Conservation (phyloP, 2,888 invertebrate genomes). For the Drosophila formosana region DNA sequence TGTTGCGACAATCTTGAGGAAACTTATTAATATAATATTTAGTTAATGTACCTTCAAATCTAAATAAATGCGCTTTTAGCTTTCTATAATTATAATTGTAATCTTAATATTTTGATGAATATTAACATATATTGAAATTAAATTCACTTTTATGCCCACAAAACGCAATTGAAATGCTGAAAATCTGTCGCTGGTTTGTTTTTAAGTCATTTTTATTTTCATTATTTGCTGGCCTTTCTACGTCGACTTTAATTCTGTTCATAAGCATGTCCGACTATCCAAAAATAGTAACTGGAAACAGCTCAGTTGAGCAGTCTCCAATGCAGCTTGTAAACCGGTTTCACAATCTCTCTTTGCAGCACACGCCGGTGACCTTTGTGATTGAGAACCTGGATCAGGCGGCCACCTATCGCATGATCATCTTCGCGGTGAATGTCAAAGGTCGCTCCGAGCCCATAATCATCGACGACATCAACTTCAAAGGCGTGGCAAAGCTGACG, state of each 20-base stretch:
- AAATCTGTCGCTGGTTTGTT: no score
- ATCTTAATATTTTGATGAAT: no score
- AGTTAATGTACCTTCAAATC: no score
- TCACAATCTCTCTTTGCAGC: constrained; percentile 57
- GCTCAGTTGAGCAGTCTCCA: not conserved
- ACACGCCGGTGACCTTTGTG: constrained; percentile 83
- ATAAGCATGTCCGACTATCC: not conserved
- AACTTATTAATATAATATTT: no score
- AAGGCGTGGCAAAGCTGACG: constrained; percentile 94
- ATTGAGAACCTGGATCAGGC: constrained; percentile 89
- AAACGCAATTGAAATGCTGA: no score
- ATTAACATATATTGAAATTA: no score
- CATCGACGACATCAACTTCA: constrained; percentile 93
- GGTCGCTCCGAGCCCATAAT: constrained; percentile 93
- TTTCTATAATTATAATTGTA: no score
- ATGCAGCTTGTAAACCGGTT: not conserved
- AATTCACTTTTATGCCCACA: no score
- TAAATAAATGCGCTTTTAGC: no score
- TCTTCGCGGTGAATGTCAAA: constrained; percentile 95
- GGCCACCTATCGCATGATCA: constrained; percentile 91
- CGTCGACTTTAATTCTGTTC: not conserved
- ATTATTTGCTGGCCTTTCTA: no score
- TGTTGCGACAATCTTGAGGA: no score
- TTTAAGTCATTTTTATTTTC: no score
- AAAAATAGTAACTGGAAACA: not conserved